phyloP scores from a whole-genome alignment of 2,888 invertebrate genomes.

The Asteroscopus sphinx region DNA sequence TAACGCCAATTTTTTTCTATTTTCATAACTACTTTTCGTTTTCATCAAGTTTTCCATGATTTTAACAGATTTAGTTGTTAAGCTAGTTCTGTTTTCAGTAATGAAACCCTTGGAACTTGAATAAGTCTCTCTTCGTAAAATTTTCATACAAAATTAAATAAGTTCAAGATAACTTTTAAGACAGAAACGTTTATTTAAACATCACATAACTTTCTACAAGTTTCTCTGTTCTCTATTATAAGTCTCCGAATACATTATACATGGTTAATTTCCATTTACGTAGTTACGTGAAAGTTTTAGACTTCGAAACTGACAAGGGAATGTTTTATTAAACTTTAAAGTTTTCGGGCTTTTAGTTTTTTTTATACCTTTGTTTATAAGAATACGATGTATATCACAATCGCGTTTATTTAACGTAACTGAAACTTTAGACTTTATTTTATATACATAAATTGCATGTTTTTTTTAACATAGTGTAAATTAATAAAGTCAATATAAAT shows the following conservation, averaged over 20 bases:
- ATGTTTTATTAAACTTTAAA: neutral
- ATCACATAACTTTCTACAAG: constrained; percentile 21
- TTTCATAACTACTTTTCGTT: too few species aligned
- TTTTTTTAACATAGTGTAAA: constrained; percentile 10
- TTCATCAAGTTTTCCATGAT: too few species aligned
- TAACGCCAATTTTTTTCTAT: too few species aligned
- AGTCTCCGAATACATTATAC: constrained; percentile 16
- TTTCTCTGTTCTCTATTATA: constrained; percentile 19
- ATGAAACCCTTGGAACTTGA: neutral
- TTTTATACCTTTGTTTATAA: too few species aligned
- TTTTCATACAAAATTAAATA: constrained; percentile 4
- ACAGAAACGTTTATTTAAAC: constrained; percentile 15
- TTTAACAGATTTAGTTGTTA: too few species aligned
- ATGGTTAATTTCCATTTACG: constrained; percentile 17
- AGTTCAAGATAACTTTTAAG: constrained; percentile 6
- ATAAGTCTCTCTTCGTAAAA: neutral
- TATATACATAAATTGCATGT: constrained; percentile 1
- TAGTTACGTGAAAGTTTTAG: constrained; percentile 12
- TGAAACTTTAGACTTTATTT: neutral
- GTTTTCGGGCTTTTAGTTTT: too few species aligned
- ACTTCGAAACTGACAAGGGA: neutral
- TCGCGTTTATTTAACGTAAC: too few species aligned
- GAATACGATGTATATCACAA: too few species aligned
- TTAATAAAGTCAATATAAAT: constrained; percentile 24
- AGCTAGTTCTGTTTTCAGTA: too few species aligned